These are phyloP conservation scores for Chiroxiphia lanceolata DNA, from an alignment of 2,797 vertebrate species.

Conservation along the genomic window DNA sequence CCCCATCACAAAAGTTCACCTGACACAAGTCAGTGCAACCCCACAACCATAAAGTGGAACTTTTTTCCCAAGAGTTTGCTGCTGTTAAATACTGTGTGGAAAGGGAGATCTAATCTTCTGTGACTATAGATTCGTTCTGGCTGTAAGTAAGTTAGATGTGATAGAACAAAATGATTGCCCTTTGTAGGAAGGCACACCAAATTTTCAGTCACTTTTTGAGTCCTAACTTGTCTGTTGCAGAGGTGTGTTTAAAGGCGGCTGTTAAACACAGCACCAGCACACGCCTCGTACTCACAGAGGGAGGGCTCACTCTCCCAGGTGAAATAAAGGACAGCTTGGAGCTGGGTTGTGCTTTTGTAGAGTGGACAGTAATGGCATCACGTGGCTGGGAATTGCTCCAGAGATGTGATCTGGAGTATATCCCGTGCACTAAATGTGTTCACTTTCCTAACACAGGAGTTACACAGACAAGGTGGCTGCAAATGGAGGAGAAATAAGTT, in stretches of 20 bases:
- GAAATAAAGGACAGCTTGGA: accelerated
- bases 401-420: background rate
- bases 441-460: accelerated
- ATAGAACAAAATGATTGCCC: background rate
- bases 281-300: accelerated
- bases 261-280: background rate
- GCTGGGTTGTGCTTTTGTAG: background rate
- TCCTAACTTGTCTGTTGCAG: background rate
- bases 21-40: background rate
- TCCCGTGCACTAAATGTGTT: background rate
- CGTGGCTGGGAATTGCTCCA: background rate
- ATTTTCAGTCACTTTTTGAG: background rate
- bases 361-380: background rate
- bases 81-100: background rate
- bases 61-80: background rate
- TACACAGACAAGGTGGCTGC: background rate
- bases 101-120: background rate
- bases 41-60: background rate
- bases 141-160: background rate
- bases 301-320: background rate
- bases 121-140: background rate
- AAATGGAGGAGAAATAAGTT: background rate
- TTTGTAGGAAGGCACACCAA: background rate
- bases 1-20: background rate
- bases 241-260: background rate